A percentile compares a stretch with the other conserved stretches of the same genome.
phyloP scores from a whole-genome alignment of 2,113 vertebrate species.

The Dasyurus viverrinus region DNA sequence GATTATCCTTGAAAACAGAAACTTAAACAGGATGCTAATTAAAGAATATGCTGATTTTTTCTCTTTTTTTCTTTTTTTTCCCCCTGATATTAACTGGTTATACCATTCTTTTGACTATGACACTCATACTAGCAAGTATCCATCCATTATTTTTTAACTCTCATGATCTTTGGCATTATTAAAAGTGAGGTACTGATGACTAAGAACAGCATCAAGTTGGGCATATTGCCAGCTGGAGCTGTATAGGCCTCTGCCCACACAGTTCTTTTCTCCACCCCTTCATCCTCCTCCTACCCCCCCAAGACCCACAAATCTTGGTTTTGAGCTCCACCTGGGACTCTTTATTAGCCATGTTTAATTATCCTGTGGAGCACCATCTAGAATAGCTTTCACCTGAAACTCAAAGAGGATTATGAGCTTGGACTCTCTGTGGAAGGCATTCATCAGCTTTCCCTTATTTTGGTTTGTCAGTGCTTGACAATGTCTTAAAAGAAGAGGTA shows the following conservation, averaged over 20 bases:
- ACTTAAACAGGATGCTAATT: not conserved
- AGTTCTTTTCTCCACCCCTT: not conserved
- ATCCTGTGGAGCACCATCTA: slow-evolving; percentile 56
- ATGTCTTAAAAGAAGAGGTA: slow-evolving; percentile 35
- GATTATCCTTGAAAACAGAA: not conserved
- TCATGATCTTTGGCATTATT: not conserved
- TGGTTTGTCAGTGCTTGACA: not conserved
- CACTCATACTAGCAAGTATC: not conserved
- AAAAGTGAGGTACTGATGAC: slow-evolving; percentile 1
- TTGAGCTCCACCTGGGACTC: slow-evolving; percentile 53
- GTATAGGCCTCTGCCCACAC: rapidly evolving
- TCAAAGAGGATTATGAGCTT: slow-evolving; percentile 54
- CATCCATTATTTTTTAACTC: not conserved
- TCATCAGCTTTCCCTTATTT: slow-evolving; percentile 14
- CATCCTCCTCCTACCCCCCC: not conserved
- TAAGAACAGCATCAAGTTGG: not conserved
- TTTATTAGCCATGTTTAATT: slow-evolving; percentile 36
- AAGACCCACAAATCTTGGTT: slow-evolving; percentile 36
- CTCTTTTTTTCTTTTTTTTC: not conserved
- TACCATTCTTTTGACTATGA: not conserved
- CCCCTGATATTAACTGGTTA: not conserved
- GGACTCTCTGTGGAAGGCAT: slow-evolving; percentile 53
- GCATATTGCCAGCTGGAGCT: not conserved
- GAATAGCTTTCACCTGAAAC: slow-evolving; percentile 50
- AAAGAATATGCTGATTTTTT: not conserved